A percentile compares a stretch with the other conserved stretches of the same genome.
These are phyloP conservation scores for Saxicola maurus DNA, from an alignment of 2,797 vertebrate genomes.

Conservation along the genomic window DNA sequence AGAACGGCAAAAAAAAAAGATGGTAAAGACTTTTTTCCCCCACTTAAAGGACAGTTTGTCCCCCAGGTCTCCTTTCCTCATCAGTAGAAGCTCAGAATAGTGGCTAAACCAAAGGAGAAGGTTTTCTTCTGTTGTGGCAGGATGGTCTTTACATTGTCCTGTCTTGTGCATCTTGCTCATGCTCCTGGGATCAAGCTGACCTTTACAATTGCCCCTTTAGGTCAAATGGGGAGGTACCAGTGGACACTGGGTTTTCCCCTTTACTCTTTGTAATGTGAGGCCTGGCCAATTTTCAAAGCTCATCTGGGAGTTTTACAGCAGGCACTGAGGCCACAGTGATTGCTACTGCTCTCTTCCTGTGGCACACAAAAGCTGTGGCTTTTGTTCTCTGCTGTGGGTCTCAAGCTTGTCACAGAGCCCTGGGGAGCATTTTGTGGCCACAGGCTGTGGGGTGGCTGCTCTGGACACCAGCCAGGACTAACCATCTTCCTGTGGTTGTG, in stretches of 20 bases:
- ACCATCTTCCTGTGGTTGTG: background rate
- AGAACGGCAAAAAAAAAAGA: background rate
- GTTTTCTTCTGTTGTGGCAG: background rate
- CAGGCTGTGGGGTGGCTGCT: background rate
- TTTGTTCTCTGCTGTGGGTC: slow-evolving; percentile 11
- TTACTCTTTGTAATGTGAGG: background rate
- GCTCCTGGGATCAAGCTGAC: background rate
- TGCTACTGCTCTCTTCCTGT: background rate
- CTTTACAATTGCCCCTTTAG: background rate
- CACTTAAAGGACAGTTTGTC: background rate
- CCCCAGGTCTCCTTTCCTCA: background rate
- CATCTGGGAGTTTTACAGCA: background rate
- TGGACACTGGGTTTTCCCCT: background rate
- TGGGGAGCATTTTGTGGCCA: background rate
- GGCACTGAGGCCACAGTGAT: background rate
- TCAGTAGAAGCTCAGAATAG: background rate
- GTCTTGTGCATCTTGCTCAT: background rate
- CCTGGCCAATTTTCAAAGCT: background rate
- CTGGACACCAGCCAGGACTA: background rate
- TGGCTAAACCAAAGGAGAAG: background rate
- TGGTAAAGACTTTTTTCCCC: fast-evolving
- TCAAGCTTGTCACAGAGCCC: background rate
- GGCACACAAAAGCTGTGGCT: background rate
- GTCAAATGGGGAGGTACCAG: background rate
- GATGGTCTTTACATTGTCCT: background rate